Percentiles rank a stretch among this genome's conserved stretches.
These are phyloP conservation scores for Stenotaenia linearis DNA, from an alignment of 2,888 invertebrate species.

Conservation along the genomic window DNA sequence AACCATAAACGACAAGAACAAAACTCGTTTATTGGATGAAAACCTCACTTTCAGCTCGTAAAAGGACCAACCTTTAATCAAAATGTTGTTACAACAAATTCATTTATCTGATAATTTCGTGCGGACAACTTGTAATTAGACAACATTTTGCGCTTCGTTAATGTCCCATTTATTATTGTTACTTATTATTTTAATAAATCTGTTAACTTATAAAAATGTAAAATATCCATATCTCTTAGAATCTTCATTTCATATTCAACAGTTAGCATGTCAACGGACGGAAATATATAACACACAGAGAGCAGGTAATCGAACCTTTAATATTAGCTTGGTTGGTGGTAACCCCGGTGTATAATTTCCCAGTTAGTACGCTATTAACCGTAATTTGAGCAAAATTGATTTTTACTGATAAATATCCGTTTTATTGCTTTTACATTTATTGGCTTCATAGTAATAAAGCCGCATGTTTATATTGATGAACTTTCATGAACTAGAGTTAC, in stretches of 20 bases:
- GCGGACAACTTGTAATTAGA: background rate
- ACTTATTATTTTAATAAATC: background rate
- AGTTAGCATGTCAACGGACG: constrained; percentile 3
- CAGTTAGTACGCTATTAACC: background rate
- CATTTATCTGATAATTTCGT: background rate
- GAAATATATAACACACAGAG: background rate
- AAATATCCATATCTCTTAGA: background rate
- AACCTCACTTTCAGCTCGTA: background rate
- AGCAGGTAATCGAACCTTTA: background rate
- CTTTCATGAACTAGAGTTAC: too few species aligned
- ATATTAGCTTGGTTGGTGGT: background rate
- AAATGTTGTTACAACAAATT: constrained; percentile 13
- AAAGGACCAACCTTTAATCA: background rate
- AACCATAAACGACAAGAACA: background rate
- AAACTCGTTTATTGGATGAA: background rate
- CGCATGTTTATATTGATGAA: too few species aligned
- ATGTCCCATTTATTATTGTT: too few species aligned
- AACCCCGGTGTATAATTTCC: background rate
- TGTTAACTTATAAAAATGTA: too few species aligned
- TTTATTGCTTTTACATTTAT: background rate
- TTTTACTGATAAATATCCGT: background rate
- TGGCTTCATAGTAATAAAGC: too few species aligned
- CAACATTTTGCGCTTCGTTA: background rate
- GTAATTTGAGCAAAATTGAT: too few species aligned
- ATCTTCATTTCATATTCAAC: background rate